Evolutionary conservation across 2,113 vertebrate genomes (phyloP), one percentile per base, ranked within the genome.

Genomic region (Pagrus major): DNA sequence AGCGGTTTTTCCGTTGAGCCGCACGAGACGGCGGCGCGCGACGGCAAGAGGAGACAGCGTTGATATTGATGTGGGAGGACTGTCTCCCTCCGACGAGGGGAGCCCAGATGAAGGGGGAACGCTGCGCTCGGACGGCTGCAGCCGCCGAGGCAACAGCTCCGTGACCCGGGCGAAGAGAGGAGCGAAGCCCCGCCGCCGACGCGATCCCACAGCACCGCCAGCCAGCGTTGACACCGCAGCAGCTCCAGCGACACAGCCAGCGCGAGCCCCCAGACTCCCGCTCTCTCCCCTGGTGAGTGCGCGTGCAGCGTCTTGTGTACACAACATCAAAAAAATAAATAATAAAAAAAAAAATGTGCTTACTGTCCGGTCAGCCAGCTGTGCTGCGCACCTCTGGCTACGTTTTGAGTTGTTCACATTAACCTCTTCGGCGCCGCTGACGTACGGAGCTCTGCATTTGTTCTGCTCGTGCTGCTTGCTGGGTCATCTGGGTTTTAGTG

Each of bases 121-220:
- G 96, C 95, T 94, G 93, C 93, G 91, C 91, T 93, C 93, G 87
- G 94, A 93, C 94, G 95, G 93, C 92, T 94, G 91, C 90, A 91
- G 93, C 88, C 71, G 83, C 44, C 90, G 73, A 86, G 91, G 93
- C 93, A 90, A 92, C 83, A 85, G 94, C 91, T 95, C 94, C 93
- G 91, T 94, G 94, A 94, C 92, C 90, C 91, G 88, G 81, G 76
- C 77, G 84, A 79, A 84, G 85, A 90, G 90, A 87, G 91, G 76
- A 92, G 87, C 39, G 80, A 72, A 76, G 70, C 79, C 29, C 78
- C 86, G 81, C 55, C 68, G 60, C 71, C 76, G 71, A 76, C 83
- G 63, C 47, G 65, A 70, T 63, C 80, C 60, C 56, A 31, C 64
- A 65, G 69, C 56, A 65, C 59, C 69, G 78, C 68, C 84, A 64